Evolutionary conservation across 2,888 invertebrate species (phyloP).

Genomic region (Mamestra brassicae): DNA sequence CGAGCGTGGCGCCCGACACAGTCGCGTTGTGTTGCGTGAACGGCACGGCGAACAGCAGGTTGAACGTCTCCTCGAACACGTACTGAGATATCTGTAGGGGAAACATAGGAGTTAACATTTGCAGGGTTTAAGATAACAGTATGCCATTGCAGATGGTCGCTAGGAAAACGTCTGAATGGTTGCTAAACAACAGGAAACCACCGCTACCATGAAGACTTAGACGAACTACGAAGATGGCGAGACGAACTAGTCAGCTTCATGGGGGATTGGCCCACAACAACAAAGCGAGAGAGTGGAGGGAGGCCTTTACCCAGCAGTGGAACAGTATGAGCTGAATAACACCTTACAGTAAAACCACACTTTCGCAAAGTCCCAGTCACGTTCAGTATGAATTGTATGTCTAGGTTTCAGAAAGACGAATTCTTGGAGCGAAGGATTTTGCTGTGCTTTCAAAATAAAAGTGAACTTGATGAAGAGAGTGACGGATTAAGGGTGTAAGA

Average conservation of each 20-base stretch:
- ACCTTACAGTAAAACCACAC: too few species aligned
- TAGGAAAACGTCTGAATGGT: neutral
- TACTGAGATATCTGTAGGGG: constrained; percentile 95
- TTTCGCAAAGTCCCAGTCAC: neutral
- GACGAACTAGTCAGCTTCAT: neutral
- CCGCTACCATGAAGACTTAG: too few species aligned
- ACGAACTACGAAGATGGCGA: neutral
- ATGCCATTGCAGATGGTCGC: neutral
- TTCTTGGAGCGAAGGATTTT: neutral
- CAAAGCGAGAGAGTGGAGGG: neutral
- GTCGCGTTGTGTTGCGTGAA: constrained; percentile 98
- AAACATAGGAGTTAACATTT: neutral
- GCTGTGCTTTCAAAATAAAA: constrained; percentile 11
- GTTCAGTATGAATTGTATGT: neutral
- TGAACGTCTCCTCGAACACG: constrained; percentile 98
- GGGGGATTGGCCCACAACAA: neutral
- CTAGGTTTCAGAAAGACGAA: neutral
- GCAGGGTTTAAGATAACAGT: neutral
- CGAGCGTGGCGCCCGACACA: constrained; percentile 95
- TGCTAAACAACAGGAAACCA: neutral
- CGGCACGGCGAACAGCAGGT: constrained; percentile 96
- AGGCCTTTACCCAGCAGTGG: neutral
- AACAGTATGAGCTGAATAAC: neutral
- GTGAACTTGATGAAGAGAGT: neutral
- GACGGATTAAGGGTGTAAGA: constrained; percentile 1